These are phyloP conservation scores for Syngnathus acus DNA, from an alignment of 2,797 vertebrate genomes.

Conservation along the genomic window DNA sequence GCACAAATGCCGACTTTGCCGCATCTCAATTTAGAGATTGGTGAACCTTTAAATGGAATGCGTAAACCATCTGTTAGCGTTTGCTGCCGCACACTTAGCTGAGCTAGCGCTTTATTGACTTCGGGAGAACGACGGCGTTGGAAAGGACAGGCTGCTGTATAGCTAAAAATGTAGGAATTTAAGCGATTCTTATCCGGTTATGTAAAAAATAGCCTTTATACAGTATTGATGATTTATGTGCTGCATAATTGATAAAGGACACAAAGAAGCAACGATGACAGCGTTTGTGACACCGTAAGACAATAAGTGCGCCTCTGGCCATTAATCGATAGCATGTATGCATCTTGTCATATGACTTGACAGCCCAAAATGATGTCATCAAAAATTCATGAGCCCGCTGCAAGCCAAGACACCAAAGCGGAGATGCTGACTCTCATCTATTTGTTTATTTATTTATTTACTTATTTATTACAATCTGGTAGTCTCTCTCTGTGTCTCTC, in stretches of 20 bases:
- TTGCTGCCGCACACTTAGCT: not conserved
- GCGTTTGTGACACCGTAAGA: not conserved
- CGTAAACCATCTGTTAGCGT: not conserved
- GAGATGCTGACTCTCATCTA: not conserved
- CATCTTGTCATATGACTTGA: constrained; percentile 4
- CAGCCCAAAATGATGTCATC: constrained; percentile 7
- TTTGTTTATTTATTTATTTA: not conserved
- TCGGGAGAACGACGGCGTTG: not conserved
- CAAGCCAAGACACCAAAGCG: not conserved
- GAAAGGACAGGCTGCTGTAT: not conserved
- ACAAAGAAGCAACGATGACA: not conserved
- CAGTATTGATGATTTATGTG: not conserved
- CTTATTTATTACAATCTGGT: not conserved
- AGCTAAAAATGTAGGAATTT: too few relatives aligned
- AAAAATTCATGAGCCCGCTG: constrained; percentile 4
- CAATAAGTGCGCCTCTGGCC: not conserved
- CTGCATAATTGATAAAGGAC: not conserved
- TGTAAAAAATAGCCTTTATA: not conserved
- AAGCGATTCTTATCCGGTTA: not conserved
- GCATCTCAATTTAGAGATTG: not conserved
- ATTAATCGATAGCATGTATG: not conserved
- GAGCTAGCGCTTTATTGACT: not conserved
- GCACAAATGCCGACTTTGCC: not conserved
- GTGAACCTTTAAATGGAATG: constrained; percentile 1
- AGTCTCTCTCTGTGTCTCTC: not conserved